Conservation (phyloP, 2,888 invertebrate genomes). For the Cephonodes hylas region DNA sequence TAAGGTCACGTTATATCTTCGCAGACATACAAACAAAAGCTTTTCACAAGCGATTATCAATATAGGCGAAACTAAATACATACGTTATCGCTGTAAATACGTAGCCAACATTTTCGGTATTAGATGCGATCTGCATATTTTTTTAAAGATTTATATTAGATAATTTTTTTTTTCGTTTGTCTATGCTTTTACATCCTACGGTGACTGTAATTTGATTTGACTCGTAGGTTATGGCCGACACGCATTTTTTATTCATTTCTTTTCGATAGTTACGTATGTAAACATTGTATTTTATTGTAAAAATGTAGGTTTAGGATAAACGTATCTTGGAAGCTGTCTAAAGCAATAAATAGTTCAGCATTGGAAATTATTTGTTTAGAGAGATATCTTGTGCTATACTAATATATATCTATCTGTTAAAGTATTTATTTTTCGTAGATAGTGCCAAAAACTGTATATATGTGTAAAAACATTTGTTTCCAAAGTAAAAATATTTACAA, state of each 20-base stretch:
- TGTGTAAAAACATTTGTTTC: constrained; percentile 20
- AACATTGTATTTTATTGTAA: constrained; percentile 33
- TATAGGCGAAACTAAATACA: background rate
- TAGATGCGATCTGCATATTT: constrained; percentile 5
- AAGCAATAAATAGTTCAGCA: constrained; percentile 13
- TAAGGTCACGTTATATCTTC: constrained; percentile 36
- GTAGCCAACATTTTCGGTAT: background rate
- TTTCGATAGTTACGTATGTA: background rate
- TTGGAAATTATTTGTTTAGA: background rate
- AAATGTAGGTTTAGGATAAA: constrained; percentile 40
- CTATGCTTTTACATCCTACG: background rate
- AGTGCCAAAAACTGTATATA: constrained; percentile 47
- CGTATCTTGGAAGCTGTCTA: background rate
- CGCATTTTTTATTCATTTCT: background rate
- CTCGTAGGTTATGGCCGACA: constrained; percentile 3
- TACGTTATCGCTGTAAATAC: constrained; percentile 1
- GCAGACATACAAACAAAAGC: background rate
- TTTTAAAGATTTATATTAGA: constrained; percentile 1
- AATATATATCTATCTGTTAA: constrained; percentile 18
- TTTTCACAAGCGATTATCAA: background rate
- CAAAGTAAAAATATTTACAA: constrained; percentile 22
- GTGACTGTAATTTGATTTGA: background rate
- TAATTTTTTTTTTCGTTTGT: background rate
- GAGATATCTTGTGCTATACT: background rate
- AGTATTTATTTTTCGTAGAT: constrained; percentile 31